Base-by-base conservation (phyloP, 2,888 invertebrate species). In the Clusia tigrina region DNA sequence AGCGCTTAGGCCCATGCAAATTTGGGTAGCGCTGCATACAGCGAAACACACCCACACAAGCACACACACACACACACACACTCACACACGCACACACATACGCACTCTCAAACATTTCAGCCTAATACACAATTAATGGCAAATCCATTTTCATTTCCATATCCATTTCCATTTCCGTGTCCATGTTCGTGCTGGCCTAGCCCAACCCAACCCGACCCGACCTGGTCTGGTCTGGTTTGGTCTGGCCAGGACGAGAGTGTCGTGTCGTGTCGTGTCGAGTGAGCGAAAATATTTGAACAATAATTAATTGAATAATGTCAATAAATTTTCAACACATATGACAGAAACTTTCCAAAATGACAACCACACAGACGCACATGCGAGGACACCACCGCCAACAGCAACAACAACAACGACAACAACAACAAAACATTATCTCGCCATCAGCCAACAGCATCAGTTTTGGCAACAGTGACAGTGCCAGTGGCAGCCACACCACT, bases 271-370 rank as follows among this genome's bases (percentile, higher is more conserved):
- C n/a, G n/a, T n/a, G n/a, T n/a, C n/a, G n/a, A n/a, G n/a, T 69
- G 54, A 67, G 65, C 58, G 68, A 72, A 73, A 79, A 79, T 80
- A 79, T 80, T 80, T 80, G 73, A 77, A 80, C 78, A 78, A 79
- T 78, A 80, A 80, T 80, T 80, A 80, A 80, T 80, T 80, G 80
- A 78, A 78, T 80, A 79, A 78, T 79, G 80, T 80, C 80, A 80
- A 80, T 78, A 80, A 75, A 80, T 78, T 78, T 77, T 72, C 76
- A 79, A 79, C 79, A 79, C 78, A 80, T 77, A 77, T 60, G 60
- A 54, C 65, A 68, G 64, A 72, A 76, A 74, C 73, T 74, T 74
- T 76, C 51, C 22, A 20, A 52, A 52, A 52, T 52, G 22, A 9
- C 42, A 42, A 3, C 3, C 55, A 25, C 37, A 37, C 38, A 55